Conservation (phyloP, 2,113 vertebrate species). For the Phylloscopus trochilus region DNA sequence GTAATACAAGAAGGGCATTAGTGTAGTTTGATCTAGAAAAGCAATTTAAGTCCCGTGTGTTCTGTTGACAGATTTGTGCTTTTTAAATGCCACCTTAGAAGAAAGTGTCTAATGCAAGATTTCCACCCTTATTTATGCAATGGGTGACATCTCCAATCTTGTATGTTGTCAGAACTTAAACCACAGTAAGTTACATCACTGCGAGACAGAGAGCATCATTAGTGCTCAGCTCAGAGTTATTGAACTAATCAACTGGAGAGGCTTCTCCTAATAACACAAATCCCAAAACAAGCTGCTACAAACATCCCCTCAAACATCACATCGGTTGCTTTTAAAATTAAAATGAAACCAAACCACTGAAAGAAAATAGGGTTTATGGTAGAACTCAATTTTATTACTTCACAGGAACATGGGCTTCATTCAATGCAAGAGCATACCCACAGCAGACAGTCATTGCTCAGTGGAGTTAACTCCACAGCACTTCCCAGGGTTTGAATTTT, state of each 20-base stretch:
- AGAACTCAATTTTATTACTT: conserved; percentile 17
- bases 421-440: neutral
- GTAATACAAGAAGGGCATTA: neutral
- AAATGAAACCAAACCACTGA: conserved; percentile 7
- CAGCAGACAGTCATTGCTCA: neutral
- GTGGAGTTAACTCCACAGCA: neutral
- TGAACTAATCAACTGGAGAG: conserved; percentile 36
- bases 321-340: neutral
- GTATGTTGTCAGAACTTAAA: conserved; percentile 27
- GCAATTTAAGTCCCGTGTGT: neutral
- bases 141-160: neutral
- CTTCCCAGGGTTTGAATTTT: neutral
- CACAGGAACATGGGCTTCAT: neutral
- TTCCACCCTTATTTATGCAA: conserved; percentile 7
- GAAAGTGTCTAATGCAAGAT: neutral
- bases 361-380: conserved; percentile 9
- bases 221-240: neutral
- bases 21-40: conserved; percentile 7
- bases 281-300: conserved; percentile 17
- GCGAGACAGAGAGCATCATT: neutral
- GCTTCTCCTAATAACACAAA: neutral
- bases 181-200: neutral
- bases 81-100: conserved; percentile 31
- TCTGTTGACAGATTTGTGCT: conserved; percentile 39
- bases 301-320: conserved; percentile 17